Base-by-base conservation (phyloP, 2,113 vertebrate species). In the Planiliza haematocheilus region DNA sequence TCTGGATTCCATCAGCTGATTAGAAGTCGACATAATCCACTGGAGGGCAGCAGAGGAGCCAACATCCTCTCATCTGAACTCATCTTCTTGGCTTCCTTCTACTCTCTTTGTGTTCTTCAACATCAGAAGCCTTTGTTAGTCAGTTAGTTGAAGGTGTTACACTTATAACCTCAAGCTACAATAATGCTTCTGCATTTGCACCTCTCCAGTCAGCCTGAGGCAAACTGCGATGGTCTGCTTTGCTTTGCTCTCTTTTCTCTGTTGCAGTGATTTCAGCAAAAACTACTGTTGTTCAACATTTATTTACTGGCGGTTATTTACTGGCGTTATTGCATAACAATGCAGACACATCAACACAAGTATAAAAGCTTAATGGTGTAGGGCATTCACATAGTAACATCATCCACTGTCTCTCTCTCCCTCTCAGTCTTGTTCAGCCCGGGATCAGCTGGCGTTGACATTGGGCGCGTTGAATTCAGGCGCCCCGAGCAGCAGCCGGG, bases 381-480 rank as follows among this genome's bases (percentile, higher is more conserved):
- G 5, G 24, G 5, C 24, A 30, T 30, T 30, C 24, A 30, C 24
- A 30, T 30, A 3, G 4, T 10, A 61, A 46, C 10, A 7, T 30
- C 10, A 1, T 37, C 41, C 0, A n/a, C n/a, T n/a, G n/a, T 1
- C 7, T 4, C 5, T 16, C 18, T 43, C 17, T 45, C 13, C 11
- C 4, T 41, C 10, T 7, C 67, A 94, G 92, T 82, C 89, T 0
- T 91, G 87, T 48, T 89, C 89, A 0, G 91, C 93, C n/a, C 86
- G 93, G 11, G 94, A 94, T 68, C 93, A 95, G 75, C 82, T 95
- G 75, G 92, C 91, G 3, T 41, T 95, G 83, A 85, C 93, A 0
- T 39, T 95, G 59, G 85, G 91, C 3, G 90, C 77, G 7, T 68
- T 94, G 53, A 92, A 85, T 52, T 84, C 91, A 0, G 93, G 94